Percentiles rank a stretch among this genome's conserved stretches.
Evolutionary conservation across 2,888 invertebrate genomes (phyloP).

Genomic region (Choristoneura rosaceana): DNA sequence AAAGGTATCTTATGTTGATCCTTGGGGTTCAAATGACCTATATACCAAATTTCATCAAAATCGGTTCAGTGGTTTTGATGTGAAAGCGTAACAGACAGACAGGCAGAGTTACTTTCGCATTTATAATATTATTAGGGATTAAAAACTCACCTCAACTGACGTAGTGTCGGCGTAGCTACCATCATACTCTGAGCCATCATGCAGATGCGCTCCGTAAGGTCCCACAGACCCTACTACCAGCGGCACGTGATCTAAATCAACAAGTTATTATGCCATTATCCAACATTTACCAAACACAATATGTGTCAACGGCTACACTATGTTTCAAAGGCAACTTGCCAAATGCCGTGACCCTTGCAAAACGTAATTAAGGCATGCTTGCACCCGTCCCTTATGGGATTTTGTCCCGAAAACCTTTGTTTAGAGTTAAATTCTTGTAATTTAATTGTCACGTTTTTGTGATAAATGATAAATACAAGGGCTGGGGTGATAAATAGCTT

Average conservation of each 20-base stretch:
- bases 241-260: constrained; percentile 72
- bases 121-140: too few relatives aligned
- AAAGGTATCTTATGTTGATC: too few relatives aligned
- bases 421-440: constrained; percentile 71
- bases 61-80: too few relatives aligned
- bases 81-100: too few relatives aligned
- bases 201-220: constrained; percentile 95
- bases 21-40: too few relatives aligned
- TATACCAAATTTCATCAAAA: too few relatives aligned
- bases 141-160: constrained; percentile 78
- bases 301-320: constrained; percentile 42
- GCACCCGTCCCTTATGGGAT: constrained; percentile 74
- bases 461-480: constrained; percentile 20
- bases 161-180: constrained; percentile 91
- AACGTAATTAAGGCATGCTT: constrained; percentile 82
- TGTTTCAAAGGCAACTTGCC: constrained; percentile 54
- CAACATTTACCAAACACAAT: constrained; percentile 34
- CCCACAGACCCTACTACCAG: constrained; percentile 95
- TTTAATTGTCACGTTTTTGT: constrained; percentile 54
- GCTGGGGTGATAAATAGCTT: constrained; percentile 41
- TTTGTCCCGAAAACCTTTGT: constrained; percentile 69
- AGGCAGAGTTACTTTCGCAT: too few relatives aligned
- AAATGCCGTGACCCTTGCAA: constrained; percentile 69
- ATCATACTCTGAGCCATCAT: constrained; percentile 97
- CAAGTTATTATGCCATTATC: constrained; percentile 35